Percentiles rank a stretch among this genome's conserved stretches.
Conservation (phyloP, 2,888 invertebrate genomes). For the Calameuta pallipes region DNA sequence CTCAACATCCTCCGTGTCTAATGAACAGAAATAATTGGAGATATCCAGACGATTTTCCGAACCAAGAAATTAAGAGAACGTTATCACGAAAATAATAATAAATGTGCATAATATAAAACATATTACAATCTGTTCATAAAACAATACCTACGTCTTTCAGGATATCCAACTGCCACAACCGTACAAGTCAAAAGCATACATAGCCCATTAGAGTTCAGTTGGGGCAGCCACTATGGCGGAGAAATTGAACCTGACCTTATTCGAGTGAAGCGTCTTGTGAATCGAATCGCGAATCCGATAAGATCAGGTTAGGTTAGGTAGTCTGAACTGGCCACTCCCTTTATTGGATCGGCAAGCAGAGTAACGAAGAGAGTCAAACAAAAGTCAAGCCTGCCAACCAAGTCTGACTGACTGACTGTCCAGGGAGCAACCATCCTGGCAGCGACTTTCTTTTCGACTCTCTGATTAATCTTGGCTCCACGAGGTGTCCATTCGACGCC, state of each 20-base stretch:
- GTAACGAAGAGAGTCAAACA: neutral
- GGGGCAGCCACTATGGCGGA: constrained; percentile 6
- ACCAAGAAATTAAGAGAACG: neutral
- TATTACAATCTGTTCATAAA: too few species aligned
- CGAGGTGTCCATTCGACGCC: constrained; percentile 2
- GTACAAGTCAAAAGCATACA: neutral
- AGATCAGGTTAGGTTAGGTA: neutral
- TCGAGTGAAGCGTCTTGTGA: constrained; percentile 13
- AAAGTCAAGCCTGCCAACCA: constrained; percentile 3
- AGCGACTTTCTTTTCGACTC: constrained; percentile 28
- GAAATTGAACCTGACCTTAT: constrained; percentile 28
- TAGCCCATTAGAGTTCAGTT: neutral
- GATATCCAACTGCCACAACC: neutral
- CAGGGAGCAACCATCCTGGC: neutral
- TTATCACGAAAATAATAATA: neutral
- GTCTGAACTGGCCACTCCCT: constrained; percentile 20
- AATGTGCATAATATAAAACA: neutral
- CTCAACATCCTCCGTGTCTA: neutral
- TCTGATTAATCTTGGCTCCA: constrained; percentile 15
- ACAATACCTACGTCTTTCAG: neutral
- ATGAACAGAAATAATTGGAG: neutral
- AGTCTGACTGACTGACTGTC: constrained; percentile 7
- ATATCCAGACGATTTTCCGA: neutral
- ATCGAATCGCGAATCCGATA: constrained; percentile 4
- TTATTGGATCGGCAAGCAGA: constrained; percentile 5